Evolutionary conservation across 23 tunicate genomes (phyloP).

Genomic region (Styela clava): DNA sequence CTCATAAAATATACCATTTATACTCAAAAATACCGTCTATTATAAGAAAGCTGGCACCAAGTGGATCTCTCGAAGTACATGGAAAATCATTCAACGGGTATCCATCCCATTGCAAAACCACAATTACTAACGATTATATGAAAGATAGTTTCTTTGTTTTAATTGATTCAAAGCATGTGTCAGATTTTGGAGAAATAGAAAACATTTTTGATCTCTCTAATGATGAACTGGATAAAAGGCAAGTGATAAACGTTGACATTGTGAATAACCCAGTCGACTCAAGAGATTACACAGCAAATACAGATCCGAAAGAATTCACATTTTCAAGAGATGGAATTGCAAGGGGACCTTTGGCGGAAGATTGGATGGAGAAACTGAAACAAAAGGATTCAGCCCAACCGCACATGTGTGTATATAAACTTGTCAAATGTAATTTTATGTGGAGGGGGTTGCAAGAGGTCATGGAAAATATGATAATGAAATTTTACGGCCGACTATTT

Average conservation of each 20-base stretch:
- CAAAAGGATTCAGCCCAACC: neutral
- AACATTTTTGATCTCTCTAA: constrained; percentile 40
- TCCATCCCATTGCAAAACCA: constrained; percentile 71
- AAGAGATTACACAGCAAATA: constrained; percentile 37
- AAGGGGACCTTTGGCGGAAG: too few relatives aligned
- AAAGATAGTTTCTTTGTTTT: constrained; percentile 35
- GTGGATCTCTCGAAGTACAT: constrained; percentile 29
- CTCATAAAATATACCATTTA: constrained; percentile 53
- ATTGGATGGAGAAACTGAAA: neutral
- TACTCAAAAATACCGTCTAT: constrained; percentile 48
- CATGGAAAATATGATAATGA: neutral
- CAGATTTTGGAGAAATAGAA: constrained; percentile 53
- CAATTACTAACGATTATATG: constrained; percentile 59
- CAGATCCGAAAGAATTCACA: constrained; percentile 33
- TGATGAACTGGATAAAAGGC: constrained; percentile 32
- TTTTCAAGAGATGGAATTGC: too few relatives aligned
- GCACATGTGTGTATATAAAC: constrained; percentile 25
- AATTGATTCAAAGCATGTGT: constrained; percentile 28
- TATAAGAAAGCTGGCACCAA: constrained; percentile 29
- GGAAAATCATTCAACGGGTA: constrained; percentile 70
- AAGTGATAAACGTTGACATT: constrained; percentile 45
- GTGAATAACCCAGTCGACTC: constrained; percentile 25
- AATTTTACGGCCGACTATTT: neutral
- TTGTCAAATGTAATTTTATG: neutral
- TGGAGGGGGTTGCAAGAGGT: constrained; percentile 5